These are phyloP conservation scores for Clarias batrachus DNA, from an alignment of 2,113 vertebrate genomes.

Conservation along the genomic window DNA sequence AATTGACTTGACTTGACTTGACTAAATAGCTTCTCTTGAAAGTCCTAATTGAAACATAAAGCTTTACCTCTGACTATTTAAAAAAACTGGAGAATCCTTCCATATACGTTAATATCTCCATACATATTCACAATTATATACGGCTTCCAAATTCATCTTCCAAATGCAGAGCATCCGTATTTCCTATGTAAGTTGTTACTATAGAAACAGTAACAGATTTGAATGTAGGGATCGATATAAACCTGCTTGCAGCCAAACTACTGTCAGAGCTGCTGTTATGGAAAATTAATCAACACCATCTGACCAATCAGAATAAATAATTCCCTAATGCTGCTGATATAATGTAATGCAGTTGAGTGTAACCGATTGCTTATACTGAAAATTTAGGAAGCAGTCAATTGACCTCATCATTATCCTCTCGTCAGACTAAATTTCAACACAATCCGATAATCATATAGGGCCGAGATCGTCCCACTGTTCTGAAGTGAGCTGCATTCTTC, in stretches of 20 bases:
- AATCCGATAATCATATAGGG: not conserved
- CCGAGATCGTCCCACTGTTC: not conserved
- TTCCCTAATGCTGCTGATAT: not conserved
- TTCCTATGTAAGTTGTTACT: not conserved
- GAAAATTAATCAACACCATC: not conserved
- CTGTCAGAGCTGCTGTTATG: not conserved
- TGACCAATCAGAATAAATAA: slow-evolving; percentile 10
- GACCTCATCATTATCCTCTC: not conserved
- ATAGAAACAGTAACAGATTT: not conserved
- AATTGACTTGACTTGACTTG: no score
- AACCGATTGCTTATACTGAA: not conserved
- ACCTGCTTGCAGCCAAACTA: slow-evolving; percentile 12
- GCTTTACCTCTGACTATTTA: not conserved
- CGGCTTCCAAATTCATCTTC: not conserved
- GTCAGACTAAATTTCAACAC: not conserved
- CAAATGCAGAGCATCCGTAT: not conserved
- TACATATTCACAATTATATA: not conserved
- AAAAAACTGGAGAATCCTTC: not conserved
- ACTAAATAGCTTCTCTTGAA: no score
- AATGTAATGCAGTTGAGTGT: not conserved
- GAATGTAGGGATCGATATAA: not conserved
- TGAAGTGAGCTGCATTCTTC: not conserved
- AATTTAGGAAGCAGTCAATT: not conserved
- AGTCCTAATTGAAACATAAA: not conserved
- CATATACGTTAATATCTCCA: not conserved